phyloP scores from a whole-genome alignment of 2,797 vertebrate species.

The Schizothorax lantsangensis region DNA sequence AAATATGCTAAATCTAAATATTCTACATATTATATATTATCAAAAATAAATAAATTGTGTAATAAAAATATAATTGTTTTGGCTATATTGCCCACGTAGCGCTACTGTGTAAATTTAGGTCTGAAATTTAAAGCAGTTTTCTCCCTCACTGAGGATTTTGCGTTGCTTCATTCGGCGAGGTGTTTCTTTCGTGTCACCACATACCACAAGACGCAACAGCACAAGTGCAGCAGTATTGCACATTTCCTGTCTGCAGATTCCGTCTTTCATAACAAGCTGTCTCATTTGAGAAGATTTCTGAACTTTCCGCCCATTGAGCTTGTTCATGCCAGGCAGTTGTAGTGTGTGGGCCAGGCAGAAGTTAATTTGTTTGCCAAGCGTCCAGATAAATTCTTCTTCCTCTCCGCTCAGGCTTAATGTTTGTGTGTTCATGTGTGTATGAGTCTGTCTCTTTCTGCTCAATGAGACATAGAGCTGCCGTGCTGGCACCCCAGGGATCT shows the following conservation, averaged over 20 bases:
- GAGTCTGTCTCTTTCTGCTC: constrained; percentile 46
- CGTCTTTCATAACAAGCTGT: constrained; percentile 18
- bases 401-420: constrained; percentile 8
- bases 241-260: constrained; percentile 37
- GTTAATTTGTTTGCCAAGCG: constrained; percentile 20
- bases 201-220: constrained; percentile 26
- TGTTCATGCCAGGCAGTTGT: neutral
- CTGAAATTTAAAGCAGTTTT: constrained; percentile 35
- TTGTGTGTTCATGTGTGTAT: constrained; percentile 27
- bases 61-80: too few species aligned
- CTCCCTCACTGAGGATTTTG: constrained; percentile 3
- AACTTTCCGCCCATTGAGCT: neutral
- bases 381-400: constrained; percentile 10
- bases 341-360: constrained; percentile 19
- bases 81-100: neutral
- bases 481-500: constrained; percentile 63
- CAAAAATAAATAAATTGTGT: neutral
- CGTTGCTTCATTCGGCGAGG: constrained; percentile 9
- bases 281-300: constrained; percentile 18
- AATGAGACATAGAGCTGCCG: constrained; percentile 49
- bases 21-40: neutral
- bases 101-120: constrained; percentile 18
- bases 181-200: constrained; percentile 10
- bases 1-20: neutral
- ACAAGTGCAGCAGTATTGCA: constrained; percentile 29